Evolutionary conservation across 2,888 invertebrate genomes (phyloP), one percentile per base, ranked within the genome.

Genomic region (Helicoverpa assulta): DNA sequence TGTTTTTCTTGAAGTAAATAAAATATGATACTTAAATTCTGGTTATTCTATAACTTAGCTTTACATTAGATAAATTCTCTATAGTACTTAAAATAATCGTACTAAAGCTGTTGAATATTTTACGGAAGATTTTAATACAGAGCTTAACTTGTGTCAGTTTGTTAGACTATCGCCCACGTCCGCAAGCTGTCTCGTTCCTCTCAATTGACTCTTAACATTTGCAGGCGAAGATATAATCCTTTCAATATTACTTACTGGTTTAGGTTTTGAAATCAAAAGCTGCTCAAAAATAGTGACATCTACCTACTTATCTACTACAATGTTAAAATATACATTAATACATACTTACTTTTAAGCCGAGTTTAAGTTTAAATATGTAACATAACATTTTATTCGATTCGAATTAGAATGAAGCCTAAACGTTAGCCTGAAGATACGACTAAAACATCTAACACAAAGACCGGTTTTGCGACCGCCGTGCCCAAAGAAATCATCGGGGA

Each of bases 401-500:
- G 74, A 81, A 81, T 81, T 82, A 78, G 77, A 84, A 81, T 80
- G 67, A 69, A 79, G 74, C 76, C 76, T 78, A 64, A 76, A 76
- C 64, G 69, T 80, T 82, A 56, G 73, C 62, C 70, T 74, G 56
- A 76, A 74, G 63, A 78, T 78, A 82, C 78, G 79, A 87, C 58
- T 86, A 84, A 86, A 87, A 86, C 74, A 64, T 60, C 69, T 67
- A 70, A 84, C 19, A 77, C 80, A 78, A 76, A 82, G 78, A 92
- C 92, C 89, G 89, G 92, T 92, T 90, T 79, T 63, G 65, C 68
- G 57, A 65, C 76, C 77, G 79, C 78, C 81, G 73, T 81, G 79
- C 78, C 79, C 79, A 79, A 82, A 82, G 81, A 83, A 85, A 86
- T 86, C 85, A 84, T 80, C 62, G 78, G 84, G 84, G 86, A 90